Evolutionary conservation across 2,113 vertebrate genomes (phyloP).

Genomic region (Hydropotes inermis): DNA sequence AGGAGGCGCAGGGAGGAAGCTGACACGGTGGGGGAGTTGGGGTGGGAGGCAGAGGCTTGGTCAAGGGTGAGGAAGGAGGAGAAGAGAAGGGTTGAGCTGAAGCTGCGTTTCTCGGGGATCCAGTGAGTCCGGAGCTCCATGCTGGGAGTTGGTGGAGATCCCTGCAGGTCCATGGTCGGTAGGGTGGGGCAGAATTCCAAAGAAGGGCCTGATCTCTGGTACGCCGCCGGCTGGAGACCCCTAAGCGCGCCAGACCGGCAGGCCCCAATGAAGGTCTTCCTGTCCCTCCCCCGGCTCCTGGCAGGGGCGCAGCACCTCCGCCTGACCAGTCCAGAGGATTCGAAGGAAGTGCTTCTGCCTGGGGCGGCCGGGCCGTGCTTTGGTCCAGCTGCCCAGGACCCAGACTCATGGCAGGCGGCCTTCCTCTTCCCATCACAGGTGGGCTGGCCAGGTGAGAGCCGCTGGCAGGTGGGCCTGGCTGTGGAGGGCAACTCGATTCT

Average conservation of each 20-base stretch:
- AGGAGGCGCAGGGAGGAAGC: slow-evolving; percentile 33
- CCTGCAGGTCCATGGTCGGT: not conserved
- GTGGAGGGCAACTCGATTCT: slow-evolving; percentile 1
- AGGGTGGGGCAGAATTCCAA: slow-evolving; percentile 22
- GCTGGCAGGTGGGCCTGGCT: slow-evolving; percentile 61
- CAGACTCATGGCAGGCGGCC: slow-evolving; percentile 1
- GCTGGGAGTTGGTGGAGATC: not conserved
- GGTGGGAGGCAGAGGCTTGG: not conserved
- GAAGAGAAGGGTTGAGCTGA: not conserved
- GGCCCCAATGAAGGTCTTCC: slow-evolving; percentile 56
- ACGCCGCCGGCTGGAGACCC: slow-evolving; percentile 40
- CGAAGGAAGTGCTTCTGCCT: slow-evolving; percentile 41
- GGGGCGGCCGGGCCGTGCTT: not conserved
- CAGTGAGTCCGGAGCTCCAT: not conserved
- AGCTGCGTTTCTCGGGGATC: slow-evolving; percentile 12
- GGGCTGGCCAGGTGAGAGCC: slow-evolving; percentile 69
- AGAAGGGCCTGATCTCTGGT: not conserved
- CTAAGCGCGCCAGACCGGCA: slow-evolving; percentile 26
- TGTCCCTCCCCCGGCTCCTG: slow-evolving; percentile 61
- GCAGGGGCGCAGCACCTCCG: slow-evolving; percentile 53
- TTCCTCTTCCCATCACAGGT: slow-evolving; percentile 36
- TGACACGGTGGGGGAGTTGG: not conserved
- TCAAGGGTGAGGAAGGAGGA: not conserved
- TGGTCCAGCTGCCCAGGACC: not conserved
- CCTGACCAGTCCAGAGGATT: slow-evolving; percentile 41